These are phyloP conservation scores for Peromyscus attwateri DNA, from an alignment of 2,797 vertebrate species.

Conservation along the genomic window DNA sequence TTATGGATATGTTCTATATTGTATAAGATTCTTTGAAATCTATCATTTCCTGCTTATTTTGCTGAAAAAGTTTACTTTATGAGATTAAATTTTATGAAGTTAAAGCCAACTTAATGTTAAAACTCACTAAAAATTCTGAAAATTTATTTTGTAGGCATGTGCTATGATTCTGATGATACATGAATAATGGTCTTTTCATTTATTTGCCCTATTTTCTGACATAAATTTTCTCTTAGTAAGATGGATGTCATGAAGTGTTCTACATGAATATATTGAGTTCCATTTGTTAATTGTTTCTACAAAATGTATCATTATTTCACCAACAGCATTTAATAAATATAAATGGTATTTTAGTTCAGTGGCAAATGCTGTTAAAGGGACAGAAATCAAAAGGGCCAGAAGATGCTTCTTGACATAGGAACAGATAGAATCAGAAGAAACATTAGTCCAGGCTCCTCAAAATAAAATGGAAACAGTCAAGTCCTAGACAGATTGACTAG, in stretches of 20 bases:
- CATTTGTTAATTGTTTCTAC: not conserved
- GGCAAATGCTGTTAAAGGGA: not conserved
- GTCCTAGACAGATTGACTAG: not conserved
- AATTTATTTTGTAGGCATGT: not conserved
- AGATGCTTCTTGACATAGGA: not conserved
- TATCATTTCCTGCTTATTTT: not conserved
- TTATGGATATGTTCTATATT: not conserved
- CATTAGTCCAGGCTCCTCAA: not conserved
- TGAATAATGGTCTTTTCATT: not conserved
- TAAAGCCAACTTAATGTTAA: not conserved
- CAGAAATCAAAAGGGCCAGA: not conserved
- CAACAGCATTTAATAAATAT: not conserved
- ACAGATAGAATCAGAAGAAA: not conserved
- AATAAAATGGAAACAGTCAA: not conserved
- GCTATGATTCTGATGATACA: not conserved
- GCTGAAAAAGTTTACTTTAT: not conserved
- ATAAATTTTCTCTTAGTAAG: not conserved
- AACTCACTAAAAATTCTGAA: not conserved
- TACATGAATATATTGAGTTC: not conserved
- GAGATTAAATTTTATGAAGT: not conserved
- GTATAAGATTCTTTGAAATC: not conserved
- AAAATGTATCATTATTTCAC: not conserved
- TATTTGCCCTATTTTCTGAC: not conserved
- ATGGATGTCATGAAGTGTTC: not conserved
- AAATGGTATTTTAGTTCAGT: not conserved